Percentiles rank a stretch among this genome's conserved stretches.
These are phyloP conservation scores for Montipora efflorescens DNA, from an alignment of 64 coral and sea anemone species.

Conservation along the genomic window DNA sequence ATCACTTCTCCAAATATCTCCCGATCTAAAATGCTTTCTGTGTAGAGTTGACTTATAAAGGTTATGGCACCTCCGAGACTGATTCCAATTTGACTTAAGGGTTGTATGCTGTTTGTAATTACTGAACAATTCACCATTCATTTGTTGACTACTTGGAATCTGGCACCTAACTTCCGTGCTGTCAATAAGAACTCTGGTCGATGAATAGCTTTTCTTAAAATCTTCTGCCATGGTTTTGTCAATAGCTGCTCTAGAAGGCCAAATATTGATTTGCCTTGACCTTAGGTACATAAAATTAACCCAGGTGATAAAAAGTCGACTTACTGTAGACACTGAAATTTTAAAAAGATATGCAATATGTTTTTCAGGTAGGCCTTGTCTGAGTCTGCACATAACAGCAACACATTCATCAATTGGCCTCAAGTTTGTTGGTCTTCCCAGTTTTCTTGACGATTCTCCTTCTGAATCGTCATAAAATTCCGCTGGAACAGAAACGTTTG, in stretches of 20 bases:
- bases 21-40: constrained; percentile 33
- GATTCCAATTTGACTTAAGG: constrained; percentile 15
- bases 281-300: constrained; percentile 33
- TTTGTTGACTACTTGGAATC: constrained; percentile 34
- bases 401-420: constrained; percentile 33
- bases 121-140: constrained; percentile 14
- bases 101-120: constrained; percentile 29
- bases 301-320: constrained; percentile 41
- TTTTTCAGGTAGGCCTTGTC: constrained; percentile 29
- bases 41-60: constrained; percentile 36
- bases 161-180: constrained; percentile 29
- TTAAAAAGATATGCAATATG: constrained; percentile 26
- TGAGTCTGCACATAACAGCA: constrained; percentile 15
- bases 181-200: constrained; percentile 20
- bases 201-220: constrained; percentile 25
- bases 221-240: constrained; percentile 28
- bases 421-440: not conserved
- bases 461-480: not conserved
- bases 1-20: constrained; percentile 22
- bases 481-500: constrained; percentile 8
- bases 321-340: constrained; percentile 11
- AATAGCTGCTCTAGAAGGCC: constrained; percentile 1
- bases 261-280: constrained; percentile 25
- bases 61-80: constrained; percentile 16
- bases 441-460: not conserved